These are phyloP conservation scores for Labeo catla DNA, from an alignment of 2,113 vertebrate species.

Conservation along the genomic window DNA sequence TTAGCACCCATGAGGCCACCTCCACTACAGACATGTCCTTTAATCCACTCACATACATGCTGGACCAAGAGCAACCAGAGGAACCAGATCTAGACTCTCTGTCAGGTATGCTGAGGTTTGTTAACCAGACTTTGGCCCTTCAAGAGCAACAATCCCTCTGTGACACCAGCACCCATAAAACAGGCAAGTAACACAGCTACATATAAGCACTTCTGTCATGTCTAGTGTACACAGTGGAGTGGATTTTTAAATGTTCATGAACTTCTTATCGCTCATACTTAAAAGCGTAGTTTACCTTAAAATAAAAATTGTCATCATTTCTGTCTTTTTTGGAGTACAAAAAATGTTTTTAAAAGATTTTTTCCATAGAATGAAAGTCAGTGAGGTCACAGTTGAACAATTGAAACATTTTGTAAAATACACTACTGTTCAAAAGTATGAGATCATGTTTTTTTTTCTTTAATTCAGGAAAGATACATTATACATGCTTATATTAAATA, in stretches of 20 bases:
- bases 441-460: background rate
- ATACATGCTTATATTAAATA: too few species aligned
- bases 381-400: background rate
- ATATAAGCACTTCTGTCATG: background rate
- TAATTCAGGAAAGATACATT: background rate
- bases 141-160: conserved; percentile 69
- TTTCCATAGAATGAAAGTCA: background rate
- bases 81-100: conserved; percentile 64
- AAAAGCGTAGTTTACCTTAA: background rate
- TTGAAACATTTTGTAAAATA: background rate
- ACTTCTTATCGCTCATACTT: background rate
- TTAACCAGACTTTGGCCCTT: conserved; percentile 75
- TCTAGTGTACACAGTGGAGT: background rate
- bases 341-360: too few species aligned
- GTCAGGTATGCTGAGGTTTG: conserved; percentile 75
- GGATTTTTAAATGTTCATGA: background rate
- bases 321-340: background rate
- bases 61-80: conserved; percentile 57
- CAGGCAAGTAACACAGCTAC: conserved; percentile 19
- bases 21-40: conserved; percentile 68
- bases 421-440: background rate
- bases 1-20: conserved; percentile 57
- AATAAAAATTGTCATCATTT: background rate
- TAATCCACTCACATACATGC: conserved; percentile 76
- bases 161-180: conserved; percentile 37